A percentile compares a stretch with the other conserved stretches of the same genome.
phyloP scores from a whole-genome alignment of 2,888 invertebrate species.

The Teleogryllus oceanicus region DNA sequence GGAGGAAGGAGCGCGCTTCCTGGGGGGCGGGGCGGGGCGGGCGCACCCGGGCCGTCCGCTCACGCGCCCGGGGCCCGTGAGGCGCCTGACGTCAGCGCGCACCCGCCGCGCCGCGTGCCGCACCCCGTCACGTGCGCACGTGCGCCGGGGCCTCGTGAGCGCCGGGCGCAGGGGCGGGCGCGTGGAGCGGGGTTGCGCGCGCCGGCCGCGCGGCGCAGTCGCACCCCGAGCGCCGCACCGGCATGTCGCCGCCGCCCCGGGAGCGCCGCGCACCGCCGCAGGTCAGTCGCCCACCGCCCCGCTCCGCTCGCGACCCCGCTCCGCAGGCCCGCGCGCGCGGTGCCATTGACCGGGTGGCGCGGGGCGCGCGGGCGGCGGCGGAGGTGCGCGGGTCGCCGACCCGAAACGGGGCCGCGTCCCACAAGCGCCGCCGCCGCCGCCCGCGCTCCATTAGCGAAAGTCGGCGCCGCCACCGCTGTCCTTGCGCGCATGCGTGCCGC shows the following conservation, averaged over 20 bases:
- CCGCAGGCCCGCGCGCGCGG: background rate
- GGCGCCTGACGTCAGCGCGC: background rate
- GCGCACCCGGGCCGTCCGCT: background rate
- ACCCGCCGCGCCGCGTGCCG: slow-evolving; percentile 10
- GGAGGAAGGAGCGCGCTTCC: background rate
- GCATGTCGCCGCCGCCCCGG: slow-evolving; percentile 45
- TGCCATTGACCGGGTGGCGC: background rate
- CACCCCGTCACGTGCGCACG: slow-evolving; percentile 27
- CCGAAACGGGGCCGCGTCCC: slow-evolving; percentile 7
- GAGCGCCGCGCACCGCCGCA: slow-evolving; percentile 34
- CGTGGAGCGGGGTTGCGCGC: background rate
- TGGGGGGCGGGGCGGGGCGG: background rate
- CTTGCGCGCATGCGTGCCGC: background rate
- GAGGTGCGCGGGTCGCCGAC: background rate
- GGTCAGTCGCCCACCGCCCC: background rate
- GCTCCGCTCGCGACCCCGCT: background rate
- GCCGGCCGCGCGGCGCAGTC: slow-evolving; percentile 46
- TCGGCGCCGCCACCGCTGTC: background rate
- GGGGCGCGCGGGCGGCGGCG: background rate
- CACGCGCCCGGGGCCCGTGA: background rate
- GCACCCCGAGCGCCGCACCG: slow-evolving; percentile 47
- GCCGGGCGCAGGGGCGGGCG: slow-evolving; percentile 42
- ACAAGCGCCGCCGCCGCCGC: background rate
- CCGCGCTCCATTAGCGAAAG: slow-evolving; percentile 18
- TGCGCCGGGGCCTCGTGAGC: background rate